These are phyloP conservation scores for Ancistrus triradiatus DNA, from an alignment of 2,113 vertebrate genomes.

Conservation along the genomic window DNA sequence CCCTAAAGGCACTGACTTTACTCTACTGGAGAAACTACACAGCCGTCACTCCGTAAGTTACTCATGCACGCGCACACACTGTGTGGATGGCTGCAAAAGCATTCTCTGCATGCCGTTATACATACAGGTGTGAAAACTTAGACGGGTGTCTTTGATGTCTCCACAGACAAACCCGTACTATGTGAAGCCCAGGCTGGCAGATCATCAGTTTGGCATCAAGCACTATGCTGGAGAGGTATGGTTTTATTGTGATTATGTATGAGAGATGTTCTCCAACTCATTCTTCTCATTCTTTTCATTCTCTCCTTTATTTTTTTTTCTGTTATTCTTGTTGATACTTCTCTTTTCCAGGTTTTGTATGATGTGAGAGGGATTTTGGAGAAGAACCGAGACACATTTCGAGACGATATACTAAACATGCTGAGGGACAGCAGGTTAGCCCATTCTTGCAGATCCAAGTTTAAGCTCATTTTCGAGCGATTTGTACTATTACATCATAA, in stretches of 20 bases:
- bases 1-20: conserved; percentile 90
- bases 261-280: conserved; percentile 8
- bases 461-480: too few relatives aligned
- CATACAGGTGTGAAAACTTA: neutral
- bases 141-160: conserved; percentile 16
- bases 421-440: conserved; percentile 85
- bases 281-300: neutral
- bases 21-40: conserved; percentile 88
- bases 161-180: conserved; percentile 85
- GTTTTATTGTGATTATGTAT: too few relatives aligned
- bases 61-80: conserved; percentile 17
- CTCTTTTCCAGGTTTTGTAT: conserved; percentile 75
- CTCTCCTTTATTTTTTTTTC: neutral
- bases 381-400: conserved; percentile 91
- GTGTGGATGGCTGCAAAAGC: conserved; percentile 9
- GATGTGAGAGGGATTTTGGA: conserved; percentile 82
- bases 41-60: conserved; percentile 82
- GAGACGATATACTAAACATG: conserved; percentile 89
- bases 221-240: conserved; percentile 86
- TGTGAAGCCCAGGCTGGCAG: conserved; percentile 83
- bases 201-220: conserved; percentile 88
- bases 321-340: neutral
- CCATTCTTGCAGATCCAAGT: too few relatives aligned
- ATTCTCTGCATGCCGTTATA: neutral
- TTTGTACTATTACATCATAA: too few relatives aligned